Evolutionary conservation across 2,888 invertebrate species (phyloP).

Genomic region (Amblyteles armatorius): DNA sequence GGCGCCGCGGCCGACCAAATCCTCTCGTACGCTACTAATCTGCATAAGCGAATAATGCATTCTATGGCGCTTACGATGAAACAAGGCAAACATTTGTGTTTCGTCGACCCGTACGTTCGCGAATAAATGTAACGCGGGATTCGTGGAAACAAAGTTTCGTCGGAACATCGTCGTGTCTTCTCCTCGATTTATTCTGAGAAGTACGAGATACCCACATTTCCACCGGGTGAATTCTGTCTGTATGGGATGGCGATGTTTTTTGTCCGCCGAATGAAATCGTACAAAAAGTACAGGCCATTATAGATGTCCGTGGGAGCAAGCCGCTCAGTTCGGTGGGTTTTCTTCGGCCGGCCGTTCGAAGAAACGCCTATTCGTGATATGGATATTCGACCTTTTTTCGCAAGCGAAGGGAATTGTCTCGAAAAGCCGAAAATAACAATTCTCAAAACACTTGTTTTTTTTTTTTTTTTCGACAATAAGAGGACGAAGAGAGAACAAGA

Average conservation of each 20-base stretch:
- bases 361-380: neutral
- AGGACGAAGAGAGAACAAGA: neutral
- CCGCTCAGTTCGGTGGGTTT: neutral
- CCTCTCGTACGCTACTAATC: neutral
- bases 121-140: neutral
- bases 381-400: neutral
- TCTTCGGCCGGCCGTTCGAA: neutral
- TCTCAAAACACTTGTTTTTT: neutral
- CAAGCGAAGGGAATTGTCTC: neutral
- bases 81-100: neutral
- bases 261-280: neutral
- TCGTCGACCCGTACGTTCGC: neutral
- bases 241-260: neutral
- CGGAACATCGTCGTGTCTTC: neutral
- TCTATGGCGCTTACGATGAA: neutral
- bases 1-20: constrained; percentile 6
- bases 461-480: neutral
- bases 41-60: neutral
- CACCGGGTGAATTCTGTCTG: neutral
- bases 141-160: neutral
- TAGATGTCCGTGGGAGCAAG: neutral
- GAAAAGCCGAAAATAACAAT: neutral
- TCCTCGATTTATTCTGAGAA: neutral
- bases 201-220: neutral
- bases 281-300: neutral